phyloP scores from a whole-genome alignment of 2,113 vertebrate species.

The Gymnocephalus cernua region DNA sequence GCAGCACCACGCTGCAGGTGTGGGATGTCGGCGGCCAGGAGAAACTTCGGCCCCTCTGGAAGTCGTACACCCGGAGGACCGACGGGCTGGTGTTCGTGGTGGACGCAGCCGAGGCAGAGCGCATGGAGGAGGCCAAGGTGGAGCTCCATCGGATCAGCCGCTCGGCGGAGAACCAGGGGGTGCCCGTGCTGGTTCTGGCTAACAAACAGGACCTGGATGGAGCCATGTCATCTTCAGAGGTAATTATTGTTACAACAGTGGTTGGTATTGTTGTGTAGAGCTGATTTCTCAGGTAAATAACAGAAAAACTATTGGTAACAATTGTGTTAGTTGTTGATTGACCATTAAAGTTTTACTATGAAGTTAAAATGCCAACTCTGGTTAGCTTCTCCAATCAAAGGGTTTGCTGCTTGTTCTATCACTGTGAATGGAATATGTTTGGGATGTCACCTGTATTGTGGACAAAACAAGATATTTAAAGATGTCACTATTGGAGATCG shows the following conservation, averaged over 20 bases:
- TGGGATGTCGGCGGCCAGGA: constrained; percentile 90
- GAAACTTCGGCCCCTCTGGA: constrained; percentile 89
- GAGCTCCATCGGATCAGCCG: constrained; percentile 85
- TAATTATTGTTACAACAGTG: not conserved
- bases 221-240: constrained; percentile 80
- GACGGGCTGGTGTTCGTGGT: constrained; percentile 90
- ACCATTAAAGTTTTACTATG: not conserved
- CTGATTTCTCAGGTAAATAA: too few relatives aligned
- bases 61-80: constrained; percentile 87
- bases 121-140: constrained; percentile 88
- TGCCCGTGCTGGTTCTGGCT: constrained; percentile 85
- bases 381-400: not conserved
- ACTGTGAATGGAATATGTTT: too few relatives aligned
- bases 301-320: not conserved
- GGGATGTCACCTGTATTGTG: too few relatives aligned
- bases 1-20: constrained; percentile 85
- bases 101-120: constrained; percentile 83
- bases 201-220: constrained; percentile 87
- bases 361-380: not conserved
- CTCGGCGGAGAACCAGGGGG: constrained; percentile 85
- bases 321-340: not conserved
- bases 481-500: too few relatives aligned
- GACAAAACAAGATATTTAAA: too few relatives aligned
- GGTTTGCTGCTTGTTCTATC: too few relatives aligned
- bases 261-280: not conserved